Percentiles rank a stretch among this genome's conserved stretches.
These are phyloP conservation scores for Microtus montanus DNA, from an alignment of 2,113 vertebrate species.

Conservation along the genomic window DNA sequence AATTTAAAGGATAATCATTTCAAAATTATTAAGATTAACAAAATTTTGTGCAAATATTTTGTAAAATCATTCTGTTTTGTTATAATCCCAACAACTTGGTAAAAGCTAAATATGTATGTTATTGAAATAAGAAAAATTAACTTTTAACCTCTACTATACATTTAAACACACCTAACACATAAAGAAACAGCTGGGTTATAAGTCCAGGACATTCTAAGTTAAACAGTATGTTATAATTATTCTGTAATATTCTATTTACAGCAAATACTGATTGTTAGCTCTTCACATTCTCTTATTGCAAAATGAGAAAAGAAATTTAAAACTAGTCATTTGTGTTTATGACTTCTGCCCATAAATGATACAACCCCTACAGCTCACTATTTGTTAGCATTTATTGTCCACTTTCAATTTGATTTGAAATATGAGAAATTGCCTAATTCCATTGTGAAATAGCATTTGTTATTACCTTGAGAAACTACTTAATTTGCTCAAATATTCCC, in stretches of 20 bases:
- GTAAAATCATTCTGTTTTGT: slow-evolving; percentile 10
- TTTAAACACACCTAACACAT: slow-evolving; percentile 57
- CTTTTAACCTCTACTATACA: slow-evolving; percentile 62
- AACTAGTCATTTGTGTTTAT: slow-evolving; percentile 56
- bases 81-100: neutral
- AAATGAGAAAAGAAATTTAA: slow-evolving; percentile 62
- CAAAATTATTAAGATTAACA: neutral
- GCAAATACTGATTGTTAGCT: slow-evolving; percentile 57
- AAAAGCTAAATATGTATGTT: neutral
- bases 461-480: slow-evolving; percentile 46
- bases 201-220: slow-evolving; percentile 35
- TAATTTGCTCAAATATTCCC: neutral
- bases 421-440: slow-evolving; percentile 41
- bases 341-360: slow-evolving; percentile 44
- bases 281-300: slow-evolving; percentile 48
- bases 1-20: slow-evolving; percentile 30
- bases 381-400: slow-evolving; percentile 59
- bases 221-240: neutral
- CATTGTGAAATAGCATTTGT: slow-evolving; percentile 15
- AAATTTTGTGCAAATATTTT: neutral
- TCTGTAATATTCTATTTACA: slow-evolving; percentile 68
- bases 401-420: slow-evolving; percentile 63
- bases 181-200: slow-evolving; percentile 53
- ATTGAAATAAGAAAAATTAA: slow-evolving; percentile 51
- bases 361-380: neutral